Percentiles rank a stretch among this genome's conserved stretches.
Evolutionary conservation across 2,797 vertebrate species (phyloP).

Genomic region (Clarias pachynema): DNA sequence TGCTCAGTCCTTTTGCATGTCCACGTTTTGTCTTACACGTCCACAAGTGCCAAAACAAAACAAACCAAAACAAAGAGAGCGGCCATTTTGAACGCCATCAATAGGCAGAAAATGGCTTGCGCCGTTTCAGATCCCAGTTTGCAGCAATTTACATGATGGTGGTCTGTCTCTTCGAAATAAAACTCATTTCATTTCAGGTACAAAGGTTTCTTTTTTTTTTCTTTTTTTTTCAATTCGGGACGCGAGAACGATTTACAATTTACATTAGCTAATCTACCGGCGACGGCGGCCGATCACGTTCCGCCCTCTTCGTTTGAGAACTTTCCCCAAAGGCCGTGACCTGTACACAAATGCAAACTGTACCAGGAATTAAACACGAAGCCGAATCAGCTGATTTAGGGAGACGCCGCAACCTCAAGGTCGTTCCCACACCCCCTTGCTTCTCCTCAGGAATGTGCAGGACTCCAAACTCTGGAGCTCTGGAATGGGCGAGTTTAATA

Average conservation of each 20-base stretch:
- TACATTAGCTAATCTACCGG: constrained; percentile 48
- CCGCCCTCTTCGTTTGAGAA: constrained; percentile 66
- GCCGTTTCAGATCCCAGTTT: constrained; percentile 8
- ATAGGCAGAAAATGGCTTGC: constrained; percentile 22
- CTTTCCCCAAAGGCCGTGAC: constrained; percentile 71
- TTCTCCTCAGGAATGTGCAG: constrained; percentile 62
- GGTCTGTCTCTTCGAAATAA: constrained; percentile 47
- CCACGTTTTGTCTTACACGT: neutral
- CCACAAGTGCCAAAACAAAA: neutral
- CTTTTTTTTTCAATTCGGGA: constrained; percentile 39
- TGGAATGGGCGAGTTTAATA: constrained; percentile 54
- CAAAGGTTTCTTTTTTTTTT: constrained; percentile 42
- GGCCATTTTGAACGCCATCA: constrained; percentile 14
- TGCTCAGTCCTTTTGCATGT: neutral
- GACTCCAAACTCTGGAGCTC: constrained; percentile 50
- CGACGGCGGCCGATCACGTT: constrained; percentile 63
- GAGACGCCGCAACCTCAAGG: constrained; percentile 56
- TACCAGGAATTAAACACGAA: constrained; percentile 67
- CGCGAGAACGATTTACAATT: constrained; percentile 56
- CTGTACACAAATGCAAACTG: constrained; percentile 70
- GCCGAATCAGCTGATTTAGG: constrained; percentile 67
- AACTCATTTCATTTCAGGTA: constrained; percentile 34
- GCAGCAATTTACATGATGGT: constrained; percentile 47
- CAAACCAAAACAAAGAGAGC: neutral
- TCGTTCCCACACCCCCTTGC: constrained; percentile 71